A percentile compares a stretch with the other conserved stretches of the same genome.
Conservation (phyloP, 2,113 vertebrate species). For the Leiothrix lutea region DNA sequence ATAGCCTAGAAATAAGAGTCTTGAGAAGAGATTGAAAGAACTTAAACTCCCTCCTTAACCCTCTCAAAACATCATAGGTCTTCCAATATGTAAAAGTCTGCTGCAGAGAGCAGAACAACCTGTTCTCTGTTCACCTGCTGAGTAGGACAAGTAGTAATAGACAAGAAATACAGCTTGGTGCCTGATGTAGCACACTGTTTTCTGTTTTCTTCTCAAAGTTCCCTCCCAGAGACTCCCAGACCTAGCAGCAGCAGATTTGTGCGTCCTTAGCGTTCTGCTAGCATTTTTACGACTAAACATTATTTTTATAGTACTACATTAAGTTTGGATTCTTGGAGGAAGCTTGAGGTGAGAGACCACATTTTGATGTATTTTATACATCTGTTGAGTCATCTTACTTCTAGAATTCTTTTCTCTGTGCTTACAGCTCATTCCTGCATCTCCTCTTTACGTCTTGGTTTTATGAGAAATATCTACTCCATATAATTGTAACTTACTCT, state of each 20-base stretch:
- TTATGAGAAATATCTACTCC: not conserved
- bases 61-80: not conserved
- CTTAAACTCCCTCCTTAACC: not conserved
- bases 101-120: not conserved
- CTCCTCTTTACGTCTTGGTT: not conserved
- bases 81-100: not conserved
- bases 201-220: not conserved
- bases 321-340: not conserved
- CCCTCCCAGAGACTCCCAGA: not conserved
- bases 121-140: not conserved
- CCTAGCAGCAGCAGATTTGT: not conserved
- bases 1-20: not conserved
- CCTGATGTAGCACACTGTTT: not conserved
- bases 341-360: not conserved
- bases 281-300: slow-evolving; percentile 2
- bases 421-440: not conserved
- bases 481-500: not conserved
- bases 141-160: not conserved
- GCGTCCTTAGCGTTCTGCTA: not conserved
- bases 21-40: not conserved
- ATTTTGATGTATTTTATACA: not conserved
- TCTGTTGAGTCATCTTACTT: not conserved
- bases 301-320: slow-evolving; percentile 19
- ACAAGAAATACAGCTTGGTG: not conserved
- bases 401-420: not conserved